Base-by-base conservation (phyloP, 2,888 invertebrate genomes). In the Sphinx pinastri region DNA sequence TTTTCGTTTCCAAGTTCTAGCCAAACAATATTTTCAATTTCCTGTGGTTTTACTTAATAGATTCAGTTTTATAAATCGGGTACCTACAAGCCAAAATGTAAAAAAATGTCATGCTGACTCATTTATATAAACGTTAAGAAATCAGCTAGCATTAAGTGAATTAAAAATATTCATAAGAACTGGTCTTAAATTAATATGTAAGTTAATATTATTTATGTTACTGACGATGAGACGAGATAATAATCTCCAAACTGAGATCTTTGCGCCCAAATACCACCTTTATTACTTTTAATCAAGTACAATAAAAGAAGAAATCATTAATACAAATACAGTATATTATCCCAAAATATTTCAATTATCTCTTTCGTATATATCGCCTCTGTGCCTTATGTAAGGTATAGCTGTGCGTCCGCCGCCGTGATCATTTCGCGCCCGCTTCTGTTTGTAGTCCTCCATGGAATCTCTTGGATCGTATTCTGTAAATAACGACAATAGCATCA, bases 331-430 rank as follows among this genome's bases (percentile, higher is more conserved):
- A 31, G 4, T 58, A 63, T 63, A 49, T 63, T 47, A 11, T 54
- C n/a, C 8, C n/a, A 16, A 38, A 51, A 59, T 38, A 59, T 58
- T 71, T 77, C 77, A 82, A 71, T 79, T 74, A 14, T 83, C 85
- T 74, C 76, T 83, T 74, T 88, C 89, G 70, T 87, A 91, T 70
- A 89, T 87, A 57, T 88, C 85, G 25, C 87, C 87, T 13, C 86
- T 84, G 52, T 88, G 86, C 31, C 81, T 77, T 70, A 89, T 84
- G 76, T 88, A 89, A 0, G 91, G 91, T 69, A 90, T 88, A 14
- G 87, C 85, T 0, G 90, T 91, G 59, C 86, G 86, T 0, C 78
- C 76, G 13, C 74, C 74, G 38, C 77, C 77, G 57, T 78, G 79
- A 5, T 81, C 79, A 70, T 68, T 77, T 47, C 84, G 78, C 12